Conservation (phyloP, 2,888 invertebrate species). For the Sialis lutaria region DNA sequence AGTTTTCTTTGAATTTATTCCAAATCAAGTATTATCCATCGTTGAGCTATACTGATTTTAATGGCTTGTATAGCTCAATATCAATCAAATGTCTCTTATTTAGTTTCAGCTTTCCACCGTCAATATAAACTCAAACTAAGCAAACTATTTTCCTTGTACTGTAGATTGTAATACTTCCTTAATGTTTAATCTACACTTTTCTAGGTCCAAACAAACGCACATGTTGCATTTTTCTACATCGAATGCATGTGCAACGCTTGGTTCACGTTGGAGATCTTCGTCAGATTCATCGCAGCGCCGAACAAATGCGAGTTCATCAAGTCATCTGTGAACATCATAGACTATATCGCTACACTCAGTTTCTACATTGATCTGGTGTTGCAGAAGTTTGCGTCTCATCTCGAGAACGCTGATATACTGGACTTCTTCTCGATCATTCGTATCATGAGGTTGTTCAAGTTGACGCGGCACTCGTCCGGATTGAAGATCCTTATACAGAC, state of each 20-base stretch:
- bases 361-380: conserved; percentile 91
- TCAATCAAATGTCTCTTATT: too few relatives aligned
- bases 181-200: conserved; percentile 18
- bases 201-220: conserved; percentile 69
- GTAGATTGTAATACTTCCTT: too few relatives aligned
- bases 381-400: conserved; percentile 75
- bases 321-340: conserved; percentile 96
- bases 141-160: too few relatives aligned
- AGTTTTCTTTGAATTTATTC: too few relatives aligned
- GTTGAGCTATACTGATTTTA: too few relatives aligned
- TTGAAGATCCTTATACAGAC: conserved; percentile 96
- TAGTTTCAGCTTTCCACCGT: too few relatives aligned
- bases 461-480: conserved; percentile 93
- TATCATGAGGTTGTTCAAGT: conserved; percentile 92
- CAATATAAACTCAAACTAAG: too few relatives aligned
- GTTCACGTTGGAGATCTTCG: conserved; percentile 94
- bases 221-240: conserved; percentile 94
- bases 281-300: conserved; percentile 72
- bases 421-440: conserved; percentile 97
- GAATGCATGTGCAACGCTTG: conserved; percentile 98
- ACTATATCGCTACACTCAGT: conserved; percentile 95
- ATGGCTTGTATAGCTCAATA: too few relatives aligned
- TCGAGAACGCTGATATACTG: conserved; percentile 88
- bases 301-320: conserved; percentile 89
- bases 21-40: too few relatives aligned